Base-by-base conservation (phyloP, 2,888 invertebrate species). In the Drosophila nr. fundita region DNA sequence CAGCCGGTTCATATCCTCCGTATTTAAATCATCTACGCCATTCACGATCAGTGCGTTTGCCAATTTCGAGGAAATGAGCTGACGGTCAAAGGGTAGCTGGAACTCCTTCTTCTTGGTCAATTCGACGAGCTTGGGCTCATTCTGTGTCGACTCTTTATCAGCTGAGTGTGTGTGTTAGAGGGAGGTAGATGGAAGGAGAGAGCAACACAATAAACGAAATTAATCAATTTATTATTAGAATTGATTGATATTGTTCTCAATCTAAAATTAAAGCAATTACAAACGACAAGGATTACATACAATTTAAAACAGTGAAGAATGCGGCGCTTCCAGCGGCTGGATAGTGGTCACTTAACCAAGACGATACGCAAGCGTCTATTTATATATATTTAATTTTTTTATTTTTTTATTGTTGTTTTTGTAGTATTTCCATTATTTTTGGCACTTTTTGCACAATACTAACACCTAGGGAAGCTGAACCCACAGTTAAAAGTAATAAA, bases 1-100 rank as follows among this genome's bases (percentile, higher is more conserved):
- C 0, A 97, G 94, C 75, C 96, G 96, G 83, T 97, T 96, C 73
- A 97, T 93, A 88, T 97, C 97, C 60, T 95, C 95, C 61, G 96
- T 95, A 6, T 96, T 95, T 8, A 97, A 96, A 92, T 97, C 96
- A 0, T 96, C 96, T 91, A 96, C 95, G 53, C 97, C 97, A 92
- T 97, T 96, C 24, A 96, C 95, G 13, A 97, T 94, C 48, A 98
- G 93, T 2, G 97, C 96, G 34, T 95, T 96, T 0, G 97, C 97
- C 92, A 97, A 96, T 92, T 97, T 97, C 82, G 95, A 95, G 1
- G 97, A 97, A 78, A 97, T 96, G 61, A 96, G 95, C 34, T 96
- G 95, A 83, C 97, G 96, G 90, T 97, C 97, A 67, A 97, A 96
- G 4, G 92, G 92, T 55, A 89, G 38, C 49, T 74, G 78, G 27